A percentile compares a stretch with the other conserved stretches of the same genome.
Conservation (phyloP, 1,140 invertebrate species). For the Homarus americanus region DNA sequence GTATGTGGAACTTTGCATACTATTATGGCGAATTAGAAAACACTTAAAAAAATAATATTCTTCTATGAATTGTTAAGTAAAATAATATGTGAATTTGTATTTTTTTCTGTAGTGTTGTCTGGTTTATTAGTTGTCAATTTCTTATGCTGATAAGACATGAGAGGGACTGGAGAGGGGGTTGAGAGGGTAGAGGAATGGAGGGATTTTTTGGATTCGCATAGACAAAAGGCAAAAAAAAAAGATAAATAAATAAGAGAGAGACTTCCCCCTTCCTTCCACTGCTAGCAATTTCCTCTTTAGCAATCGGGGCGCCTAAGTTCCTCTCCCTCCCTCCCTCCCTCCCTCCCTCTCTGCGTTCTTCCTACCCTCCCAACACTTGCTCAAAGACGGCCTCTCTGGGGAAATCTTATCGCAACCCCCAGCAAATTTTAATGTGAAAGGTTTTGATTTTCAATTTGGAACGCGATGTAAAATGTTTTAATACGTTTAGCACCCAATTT, state of each 20-base stretch:
- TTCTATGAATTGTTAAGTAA: too few relatives aligned
- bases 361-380: neutral
- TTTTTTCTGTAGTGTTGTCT: too few relatives aligned
- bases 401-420: conserved; percentile 42
- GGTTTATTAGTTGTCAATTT: too few relatives aligned
- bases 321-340: neutral
- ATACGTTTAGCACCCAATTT: conserved; percentile 43
- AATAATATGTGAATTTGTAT: too few relatives aligned
- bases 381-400: conserved; percentile 20
- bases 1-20: too few relatives aligned
- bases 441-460: conserved; percentile 44
- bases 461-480: conserved; percentile 26
- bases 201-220: neutral
- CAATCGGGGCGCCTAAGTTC: neutral
- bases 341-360: neutral
- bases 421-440: conserved; percentile 35
- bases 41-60: too few relatives aligned
- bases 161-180: too few relatives aligned
- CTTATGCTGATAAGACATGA: too few relatives aligned
- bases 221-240: neutral
- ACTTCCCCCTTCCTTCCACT: neutral
- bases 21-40: too few relatives aligned
- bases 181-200: neutral
- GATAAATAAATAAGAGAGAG: neutral
- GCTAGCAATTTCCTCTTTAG: neutral